Conservation (phyloP, 2,113 vertebrate species). For the Perccottus glenii region DNA sequence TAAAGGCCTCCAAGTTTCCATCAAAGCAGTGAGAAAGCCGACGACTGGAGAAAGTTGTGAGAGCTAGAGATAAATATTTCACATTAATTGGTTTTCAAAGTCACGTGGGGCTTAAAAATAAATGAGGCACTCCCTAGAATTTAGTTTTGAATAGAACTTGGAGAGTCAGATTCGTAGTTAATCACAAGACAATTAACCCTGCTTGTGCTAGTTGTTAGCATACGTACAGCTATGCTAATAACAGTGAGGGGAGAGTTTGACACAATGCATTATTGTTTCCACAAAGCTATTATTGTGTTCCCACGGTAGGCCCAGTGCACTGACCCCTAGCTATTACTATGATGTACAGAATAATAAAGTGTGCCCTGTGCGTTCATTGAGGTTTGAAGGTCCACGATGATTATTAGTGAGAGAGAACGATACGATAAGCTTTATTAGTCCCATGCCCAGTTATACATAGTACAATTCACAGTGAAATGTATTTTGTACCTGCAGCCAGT, state of each 20-base stretch:
- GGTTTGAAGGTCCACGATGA: slow-evolving; percentile 34
- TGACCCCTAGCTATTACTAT: slow-evolving; percentile 35
- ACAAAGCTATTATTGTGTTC: slow-evolving; percentile 17
- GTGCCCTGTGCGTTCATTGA: slow-evolving; percentile 29
- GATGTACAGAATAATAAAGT: slow-evolving; percentile 22
- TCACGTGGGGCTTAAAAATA: slow-evolving; percentile 51
- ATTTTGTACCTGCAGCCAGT: too few relatives aligned
- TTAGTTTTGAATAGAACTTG: slow-evolving; percentile 45
- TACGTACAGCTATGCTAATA: slow-evolving; percentile 1
- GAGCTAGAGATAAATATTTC: slow-evolving; percentile 63
- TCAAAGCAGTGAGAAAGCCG: neutral
- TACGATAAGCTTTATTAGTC: too few relatives aligned
- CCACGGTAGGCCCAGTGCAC: neutral
- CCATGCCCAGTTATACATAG: too few relatives aligned
- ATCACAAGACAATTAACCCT: neutral
- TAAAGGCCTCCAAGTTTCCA: neutral
- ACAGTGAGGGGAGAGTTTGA: slow-evolving; percentile 24
- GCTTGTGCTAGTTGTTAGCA: slow-evolving; percentile 2
- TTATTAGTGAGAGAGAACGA: neutral
- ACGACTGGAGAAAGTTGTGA: slow-evolving; percentile 48
- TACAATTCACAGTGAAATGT: too few relatives aligned
- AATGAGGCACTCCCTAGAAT: slow-evolving; percentile 52
- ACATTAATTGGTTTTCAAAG: slow-evolving; percentile 64
- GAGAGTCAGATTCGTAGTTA: neutral
- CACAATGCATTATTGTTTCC: slow-evolving; percentile 29